Conservation (phyloP, 2,113 vertebrate species). For the Bubalus kerabau region DNA sequence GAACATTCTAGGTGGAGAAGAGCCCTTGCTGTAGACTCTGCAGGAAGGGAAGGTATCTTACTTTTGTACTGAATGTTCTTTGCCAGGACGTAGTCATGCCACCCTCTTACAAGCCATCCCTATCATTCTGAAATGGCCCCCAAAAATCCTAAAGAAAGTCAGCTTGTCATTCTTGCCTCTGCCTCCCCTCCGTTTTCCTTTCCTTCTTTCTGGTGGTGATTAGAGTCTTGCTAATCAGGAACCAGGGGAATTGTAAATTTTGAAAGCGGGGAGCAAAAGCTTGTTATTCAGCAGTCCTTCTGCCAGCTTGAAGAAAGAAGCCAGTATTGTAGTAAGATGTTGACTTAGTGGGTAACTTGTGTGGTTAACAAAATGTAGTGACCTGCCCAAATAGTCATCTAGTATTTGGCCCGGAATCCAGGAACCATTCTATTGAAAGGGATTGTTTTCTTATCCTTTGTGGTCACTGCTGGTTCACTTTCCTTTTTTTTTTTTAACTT, state of each 20-base stretch:
- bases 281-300: not conserved
- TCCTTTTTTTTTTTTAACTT: not conserved
- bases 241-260: not conserved
- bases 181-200: not conserved
- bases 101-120: not conserved
- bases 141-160: not conserved
- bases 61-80: not conserved
- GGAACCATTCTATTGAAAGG: not conserved
- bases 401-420: not conserved
- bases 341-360: not conserved
- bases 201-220: not conserved
- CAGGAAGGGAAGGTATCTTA: not conserved
- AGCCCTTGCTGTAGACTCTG: not conserved
- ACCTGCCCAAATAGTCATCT: not conserved
- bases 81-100: not conserved
- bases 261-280: not conserved
- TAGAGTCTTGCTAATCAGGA: not conserved
- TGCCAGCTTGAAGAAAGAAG: not conserved
- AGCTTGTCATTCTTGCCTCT: not conserved
- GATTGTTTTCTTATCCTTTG: not conserved
- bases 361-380: not conserved
- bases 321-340: not conserved
- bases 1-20: not conserved
- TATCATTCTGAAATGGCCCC: not conserved
- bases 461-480: not conserved